A percentile compares a stretch with the other conserved stretches of the same genome.
phyloP scores from a whole-genome alignment of 2,113 vertebrate genomes.

The Aldabrachelys gigantea region DNA sequence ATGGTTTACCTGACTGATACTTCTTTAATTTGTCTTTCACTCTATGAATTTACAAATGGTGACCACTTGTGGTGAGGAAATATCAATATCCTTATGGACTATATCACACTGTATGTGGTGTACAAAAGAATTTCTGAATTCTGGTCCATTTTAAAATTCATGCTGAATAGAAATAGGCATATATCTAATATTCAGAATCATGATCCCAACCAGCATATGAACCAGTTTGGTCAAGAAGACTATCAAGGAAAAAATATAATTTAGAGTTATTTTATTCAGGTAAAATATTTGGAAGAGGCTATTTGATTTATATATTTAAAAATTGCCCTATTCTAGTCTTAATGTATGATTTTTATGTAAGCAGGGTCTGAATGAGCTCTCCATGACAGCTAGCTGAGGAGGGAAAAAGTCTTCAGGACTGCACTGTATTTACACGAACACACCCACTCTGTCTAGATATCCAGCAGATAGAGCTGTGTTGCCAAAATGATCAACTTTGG shows the following conservation, averaged over 20 bases:
- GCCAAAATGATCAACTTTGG: no score
- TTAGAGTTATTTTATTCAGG: background rate
- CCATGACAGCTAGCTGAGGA: no score
- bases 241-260: background rate
- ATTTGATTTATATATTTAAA: background rate
- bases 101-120: background rate
- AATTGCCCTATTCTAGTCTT: background rate
- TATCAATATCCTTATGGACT: background rate
- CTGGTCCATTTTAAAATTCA: background rate
- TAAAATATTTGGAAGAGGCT: fast-evolving
- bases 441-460: no score
- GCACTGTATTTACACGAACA: no score
- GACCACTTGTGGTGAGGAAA: background rate
- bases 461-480: no score
- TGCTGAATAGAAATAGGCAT: background rate
- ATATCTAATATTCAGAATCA: background rate
- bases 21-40: background rate
- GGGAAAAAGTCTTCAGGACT: no score
- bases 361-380: no score
- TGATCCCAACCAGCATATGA: background rate
- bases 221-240: background rate
- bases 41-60: background rate
- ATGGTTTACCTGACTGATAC: background rate
- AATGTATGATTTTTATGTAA: background rate
- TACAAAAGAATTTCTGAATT: background rate